Conservation (phyloP, 2,797 vertebrate species). For the Rhinophrynus dorsalis region DNA sequence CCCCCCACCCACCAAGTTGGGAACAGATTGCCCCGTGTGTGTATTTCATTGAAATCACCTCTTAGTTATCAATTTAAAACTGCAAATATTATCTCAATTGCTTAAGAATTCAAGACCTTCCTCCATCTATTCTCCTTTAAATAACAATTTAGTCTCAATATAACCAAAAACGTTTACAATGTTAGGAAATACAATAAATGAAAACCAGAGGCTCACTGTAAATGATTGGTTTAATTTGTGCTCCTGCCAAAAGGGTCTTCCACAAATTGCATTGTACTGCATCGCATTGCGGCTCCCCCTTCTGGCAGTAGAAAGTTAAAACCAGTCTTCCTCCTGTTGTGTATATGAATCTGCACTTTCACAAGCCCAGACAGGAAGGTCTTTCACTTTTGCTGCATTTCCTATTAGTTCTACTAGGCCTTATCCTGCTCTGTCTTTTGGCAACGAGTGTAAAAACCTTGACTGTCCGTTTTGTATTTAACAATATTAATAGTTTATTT, state of each 20-base stretch:
- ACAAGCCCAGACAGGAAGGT: conserved; percentile 57
- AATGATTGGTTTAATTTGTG: conserved; percentile 38
- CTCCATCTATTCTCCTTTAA: conserved; percentile 8
- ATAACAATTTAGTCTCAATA: conserved; percentile 36
- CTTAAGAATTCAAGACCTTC: conserved; percentile 9
- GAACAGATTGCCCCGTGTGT: no score
- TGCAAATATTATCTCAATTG: conserved; percentile 18
- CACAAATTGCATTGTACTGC: not conserved
- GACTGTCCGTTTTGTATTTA: conserved; percentile 58
- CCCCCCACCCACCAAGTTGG: no score
- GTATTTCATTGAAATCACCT: conserved; percentile 10
- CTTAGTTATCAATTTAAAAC: conserved; percentile 21
- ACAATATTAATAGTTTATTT: conserved; percentile 64
- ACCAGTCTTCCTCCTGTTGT: conserved; percentile 42
- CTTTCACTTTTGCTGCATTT: conserved; percentile 60
- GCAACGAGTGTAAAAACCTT: conserved; percentile 59
- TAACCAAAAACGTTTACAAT: conserved; percentile 62
- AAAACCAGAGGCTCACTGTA: conserved; percentile 56
- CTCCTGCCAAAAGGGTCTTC: not conserved
- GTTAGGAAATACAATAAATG: conserved; percentile 55
- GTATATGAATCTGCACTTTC: conserved; percentile 53
- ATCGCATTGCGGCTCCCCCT: not conserved
- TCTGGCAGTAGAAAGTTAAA: not conserved
- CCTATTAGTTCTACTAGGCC: conserved; percentile 69
- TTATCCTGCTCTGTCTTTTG: conserved; percentile 63